A percentile compares a stretch with the other conserved stretches of the same genome.
phyloP scores from a whole-genome alignment of 1,140 invertebrate genomes.

The Drosophila sp. region DNA sequence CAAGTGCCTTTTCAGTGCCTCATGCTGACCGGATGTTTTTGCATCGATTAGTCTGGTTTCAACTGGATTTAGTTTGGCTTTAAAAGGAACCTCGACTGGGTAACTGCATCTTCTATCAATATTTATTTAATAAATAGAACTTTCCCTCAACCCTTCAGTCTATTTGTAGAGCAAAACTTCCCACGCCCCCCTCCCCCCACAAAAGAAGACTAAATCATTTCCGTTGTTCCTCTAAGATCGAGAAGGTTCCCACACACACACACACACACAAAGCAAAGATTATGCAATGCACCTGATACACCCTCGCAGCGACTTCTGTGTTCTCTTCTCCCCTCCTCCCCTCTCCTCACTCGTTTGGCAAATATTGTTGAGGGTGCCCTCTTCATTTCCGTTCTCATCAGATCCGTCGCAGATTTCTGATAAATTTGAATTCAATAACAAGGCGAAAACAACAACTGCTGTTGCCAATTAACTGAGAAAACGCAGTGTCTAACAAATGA shows the following conservation, averaged over 20 bases:
- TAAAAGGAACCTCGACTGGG: neutral
- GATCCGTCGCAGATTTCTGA: conserved; percentile 46
- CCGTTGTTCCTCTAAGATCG: neutral
- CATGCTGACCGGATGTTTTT: conserved; percentile 5
- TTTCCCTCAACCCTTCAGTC: conserved; percentile 8
- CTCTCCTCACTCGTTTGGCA: conserved; percentile 26
- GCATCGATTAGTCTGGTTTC: neutral
- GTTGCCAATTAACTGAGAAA: conserved; percentile 51
- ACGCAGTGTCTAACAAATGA: conserved; percentile 47
- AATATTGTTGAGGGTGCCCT: conserved; percentile 35
- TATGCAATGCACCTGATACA: conserved; percentile 63
- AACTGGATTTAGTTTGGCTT: neutral
- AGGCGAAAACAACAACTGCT: conserved; percentile 32
- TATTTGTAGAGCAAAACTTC: conserved; percentile 37
- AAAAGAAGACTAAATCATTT: conserved; percentile 42
- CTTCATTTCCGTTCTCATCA: conserved; percentile 50
- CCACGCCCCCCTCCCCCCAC: conserved; percentile 24
- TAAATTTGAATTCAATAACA: conserved; percentile 61
- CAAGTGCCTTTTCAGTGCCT: conserved; percentile 5
- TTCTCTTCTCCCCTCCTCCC: neutral
- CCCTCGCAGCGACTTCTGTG: conserved; percentile 40
- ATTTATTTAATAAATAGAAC: neutral
- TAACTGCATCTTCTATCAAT: neutral
- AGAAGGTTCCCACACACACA: conserved; percentile 36
- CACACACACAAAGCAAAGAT: conserved; percentile 42